Conservation (phyloP, 2,888 invertebrate genomes). For the Aphidoletes aphidimyza region DNA sequence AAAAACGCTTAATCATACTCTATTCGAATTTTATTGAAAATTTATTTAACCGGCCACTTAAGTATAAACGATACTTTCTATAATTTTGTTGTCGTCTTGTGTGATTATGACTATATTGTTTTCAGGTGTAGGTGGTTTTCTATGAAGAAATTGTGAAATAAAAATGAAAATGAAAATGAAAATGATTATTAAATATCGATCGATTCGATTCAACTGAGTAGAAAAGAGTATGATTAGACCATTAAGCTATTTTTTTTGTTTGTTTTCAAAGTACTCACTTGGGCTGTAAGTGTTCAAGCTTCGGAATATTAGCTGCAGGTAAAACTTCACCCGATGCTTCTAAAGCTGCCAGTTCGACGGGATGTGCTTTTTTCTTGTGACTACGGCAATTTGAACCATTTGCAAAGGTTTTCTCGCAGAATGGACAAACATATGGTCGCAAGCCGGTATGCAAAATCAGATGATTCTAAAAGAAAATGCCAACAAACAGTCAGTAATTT, state of each 20-base stretch:
- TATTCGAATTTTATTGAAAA: neutral
- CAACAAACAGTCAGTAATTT: neutral
- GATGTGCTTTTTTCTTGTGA: constrained; percentile 65
- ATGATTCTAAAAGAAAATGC: constrained; percentile 61
- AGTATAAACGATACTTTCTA: constrained; percentile 25
- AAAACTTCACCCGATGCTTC: constrained; percentile 63
- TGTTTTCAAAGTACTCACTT: constrained; percentile 60
- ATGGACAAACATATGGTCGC: constrained; percentile 65
- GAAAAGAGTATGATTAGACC: no score
- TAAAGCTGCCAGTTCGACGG: constrained; percentile 64
- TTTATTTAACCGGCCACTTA: neutral
- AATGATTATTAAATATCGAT: neutral
- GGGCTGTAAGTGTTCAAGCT: constrained; percentile 63
- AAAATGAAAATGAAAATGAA: neutral
- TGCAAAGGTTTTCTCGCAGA: constrained; percentile 65
- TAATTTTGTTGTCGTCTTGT: constrained; percentile 4
- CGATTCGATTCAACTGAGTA: no score
- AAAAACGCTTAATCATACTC: neutral
- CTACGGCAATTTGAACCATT: constrained; percentile 66
- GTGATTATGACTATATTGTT: neutral
- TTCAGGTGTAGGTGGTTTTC: neutral
- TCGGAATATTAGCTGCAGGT: constrained; percentile 62
- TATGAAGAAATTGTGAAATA: neutral
- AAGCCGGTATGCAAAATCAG: constrained; percentile 66
- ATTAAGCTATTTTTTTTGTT: neutral